Evolutionary conservation across 2,797 vertebrate genomes (phyloP).

Genomic region (Enteromius argenteus): DNA sequence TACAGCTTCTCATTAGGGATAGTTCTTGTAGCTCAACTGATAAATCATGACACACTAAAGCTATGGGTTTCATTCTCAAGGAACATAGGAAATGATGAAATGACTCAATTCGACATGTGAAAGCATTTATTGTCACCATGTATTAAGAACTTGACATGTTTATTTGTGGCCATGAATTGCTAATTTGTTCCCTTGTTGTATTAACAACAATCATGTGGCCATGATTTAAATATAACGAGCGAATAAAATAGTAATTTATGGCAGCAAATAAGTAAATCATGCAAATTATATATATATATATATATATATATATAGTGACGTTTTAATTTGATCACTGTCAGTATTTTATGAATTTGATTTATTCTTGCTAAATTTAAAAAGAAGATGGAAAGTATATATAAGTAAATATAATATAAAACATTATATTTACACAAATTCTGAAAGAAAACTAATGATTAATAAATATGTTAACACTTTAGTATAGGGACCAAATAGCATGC

Average conservation of each 20-base stretch:
- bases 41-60: neutral
- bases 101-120: neutral
- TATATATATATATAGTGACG: too few relatives aligned
- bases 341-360: too few relatives aligned
- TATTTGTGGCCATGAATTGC: neutral
- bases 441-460: too few relatives aligned
- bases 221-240: neutral
- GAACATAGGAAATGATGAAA: neutral
- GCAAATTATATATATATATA: too few relatives aligned
- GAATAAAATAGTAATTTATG: neutral
- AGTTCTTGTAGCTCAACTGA: neutral
- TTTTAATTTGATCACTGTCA: too few relatives aligned
- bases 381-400: too few relatives aligned
- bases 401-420: too few relatives aligned
- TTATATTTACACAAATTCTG: too few relatives aligned
- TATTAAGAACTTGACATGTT: neutral
- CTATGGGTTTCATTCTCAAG: neutral
- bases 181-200: neutral
- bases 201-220: neutral
- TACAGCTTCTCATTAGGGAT: constrained; percentile 1
- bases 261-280: too few relatives aligned
- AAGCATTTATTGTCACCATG: neutral
- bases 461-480: too few relatives aligned
- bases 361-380: too few relatives aligned
- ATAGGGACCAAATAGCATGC: too few relatives aligned